Evolutionary conservation across 2,113 vertebrate species (phyloP).

Genomic region (Ctenodactylus gundi): DNA sequence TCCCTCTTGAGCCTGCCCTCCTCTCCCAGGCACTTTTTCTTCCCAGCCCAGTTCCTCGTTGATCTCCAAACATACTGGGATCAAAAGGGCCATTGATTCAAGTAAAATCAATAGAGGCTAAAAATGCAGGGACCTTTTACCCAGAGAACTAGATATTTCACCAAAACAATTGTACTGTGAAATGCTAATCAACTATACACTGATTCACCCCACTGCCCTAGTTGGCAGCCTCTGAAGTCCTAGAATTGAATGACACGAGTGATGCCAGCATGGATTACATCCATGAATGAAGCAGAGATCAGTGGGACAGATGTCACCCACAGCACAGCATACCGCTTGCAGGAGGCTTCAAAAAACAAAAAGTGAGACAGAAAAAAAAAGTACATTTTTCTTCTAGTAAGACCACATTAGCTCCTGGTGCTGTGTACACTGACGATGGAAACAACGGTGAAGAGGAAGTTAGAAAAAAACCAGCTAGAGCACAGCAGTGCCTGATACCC

Average conservation of each 20-base stretch:
- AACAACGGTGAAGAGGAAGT: background rate
- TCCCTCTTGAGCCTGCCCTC: background rate
- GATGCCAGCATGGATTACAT: background rate
- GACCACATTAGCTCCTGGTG: background rate
- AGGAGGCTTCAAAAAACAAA: background rate
- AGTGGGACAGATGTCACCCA: background rate
- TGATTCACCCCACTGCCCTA: background rate
- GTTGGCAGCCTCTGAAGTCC: background rate
- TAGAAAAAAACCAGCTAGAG: background rate
- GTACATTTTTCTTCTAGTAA: background rate
- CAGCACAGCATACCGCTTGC: background rate
- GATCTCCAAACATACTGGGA: background rate
- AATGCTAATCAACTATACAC: background rate
- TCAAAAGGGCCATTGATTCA: background rate
- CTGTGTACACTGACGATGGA: background rate
- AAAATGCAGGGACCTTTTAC: background rate
- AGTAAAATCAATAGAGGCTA: conserved; percentile 23
- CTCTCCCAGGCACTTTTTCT: background rate
- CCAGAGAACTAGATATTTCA: background rate
- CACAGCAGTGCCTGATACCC: background rate
- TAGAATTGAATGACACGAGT: background rate
- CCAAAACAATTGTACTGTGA: background rate
- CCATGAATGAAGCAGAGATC: background rate
- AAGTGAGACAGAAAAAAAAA: background rate
- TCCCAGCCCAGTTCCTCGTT: background rate